Evolutionary conservation across 2,113 vertebrate genomes (phyloP), one percentile per base, ranked within the genome.

Genomic region (Stercorarius parasiticus): DNA sequence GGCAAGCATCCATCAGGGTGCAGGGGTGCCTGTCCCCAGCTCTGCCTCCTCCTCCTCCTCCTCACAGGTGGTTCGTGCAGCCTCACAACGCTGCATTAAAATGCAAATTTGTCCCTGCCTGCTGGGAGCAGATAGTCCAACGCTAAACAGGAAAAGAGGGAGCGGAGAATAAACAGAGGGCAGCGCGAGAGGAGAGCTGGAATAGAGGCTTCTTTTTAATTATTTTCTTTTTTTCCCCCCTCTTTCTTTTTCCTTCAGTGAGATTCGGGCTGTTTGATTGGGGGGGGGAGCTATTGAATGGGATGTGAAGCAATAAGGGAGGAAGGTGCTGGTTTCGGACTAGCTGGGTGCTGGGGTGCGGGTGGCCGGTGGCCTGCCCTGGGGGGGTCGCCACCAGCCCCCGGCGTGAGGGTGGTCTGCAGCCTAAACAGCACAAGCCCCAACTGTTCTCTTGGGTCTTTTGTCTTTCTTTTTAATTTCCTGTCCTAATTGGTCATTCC

Each of bases 61-160:
- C 62, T 67, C 77, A 38, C 56, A 38, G 59, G 77, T 61, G 87
- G 58, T 86, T 92, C 13, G 34, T 36, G 81, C 38, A 59, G 90
- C 82, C 78, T 88, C 50, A 10, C n/a, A 13, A 61, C 30, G 4
- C 65, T 2, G 11, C 82, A 94, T 97, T 95, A 95, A 96, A 94
- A 97, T 95, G 96, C 90, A 97, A 90, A 96, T 96, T 5, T 45
- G 71, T 79, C 88, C 52, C 78, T 90, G 94, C 58, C 96, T 97
- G 97, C 91, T 79, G 96, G 92, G 93, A 95, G 81, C 96, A 96
- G 97, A 97, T 84, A 96, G 96, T 15, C 34, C 84, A 50, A 16
- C 4, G 13, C 94, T 27, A 16, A 71, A 26, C n/a, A 65, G 78
- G 93, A 80, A 80, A 26, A 73, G 70, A 94, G 73, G 93, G 85